Conservation (phyloP, 2,797 vertebrate species). For the Alfaro cultratus region DNA sequence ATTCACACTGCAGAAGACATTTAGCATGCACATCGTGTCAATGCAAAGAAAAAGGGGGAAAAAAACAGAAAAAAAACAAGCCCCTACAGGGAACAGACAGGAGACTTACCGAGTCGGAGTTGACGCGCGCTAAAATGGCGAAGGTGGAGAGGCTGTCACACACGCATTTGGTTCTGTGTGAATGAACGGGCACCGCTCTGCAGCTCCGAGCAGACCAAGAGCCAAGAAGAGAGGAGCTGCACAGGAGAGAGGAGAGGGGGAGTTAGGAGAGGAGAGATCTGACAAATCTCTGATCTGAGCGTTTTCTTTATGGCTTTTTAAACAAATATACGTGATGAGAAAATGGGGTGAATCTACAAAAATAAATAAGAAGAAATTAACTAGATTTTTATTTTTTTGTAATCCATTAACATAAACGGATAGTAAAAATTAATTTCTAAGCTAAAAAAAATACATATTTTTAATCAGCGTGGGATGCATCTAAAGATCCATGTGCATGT, state of each 20-base stretch:
- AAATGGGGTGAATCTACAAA: neutral
- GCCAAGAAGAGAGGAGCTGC: constrained; percentile 92
- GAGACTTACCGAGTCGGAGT: constrained; percentile 94
- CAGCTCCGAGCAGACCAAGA: constrained; percentile 97
- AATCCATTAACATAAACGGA: neutral
- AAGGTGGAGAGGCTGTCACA: constrained; percentile 98
- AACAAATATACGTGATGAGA: neutral
- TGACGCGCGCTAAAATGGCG: constrained; percentile 98
- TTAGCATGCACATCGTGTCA: neutral
- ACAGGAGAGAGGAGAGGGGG: constrained; percentile 61
- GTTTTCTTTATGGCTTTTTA: constrained; percentile 5
- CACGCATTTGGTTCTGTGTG: constrained; percentile 95
- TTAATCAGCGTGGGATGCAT: constrained; percentile 8
- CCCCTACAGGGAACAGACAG: constrained; percentile 3
- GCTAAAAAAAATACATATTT: neutral
- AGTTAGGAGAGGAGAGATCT: constrained; percentile 69
- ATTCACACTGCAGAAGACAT: constrained; percentile 35
- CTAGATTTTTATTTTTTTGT: neutral
- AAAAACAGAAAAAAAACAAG: neutral
- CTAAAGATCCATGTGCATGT: constrained; percentile 2
- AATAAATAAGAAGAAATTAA: neutral
- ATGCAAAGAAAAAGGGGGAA: neutral
- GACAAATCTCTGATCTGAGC: constrained; percentile 49
- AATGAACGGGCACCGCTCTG: constrained; percentile 94
- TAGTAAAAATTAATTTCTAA: neutral